Base-by-base conservation (phyloP, 2,113 vertebrate genomes). In the Chaetura pelagica region DNA sequence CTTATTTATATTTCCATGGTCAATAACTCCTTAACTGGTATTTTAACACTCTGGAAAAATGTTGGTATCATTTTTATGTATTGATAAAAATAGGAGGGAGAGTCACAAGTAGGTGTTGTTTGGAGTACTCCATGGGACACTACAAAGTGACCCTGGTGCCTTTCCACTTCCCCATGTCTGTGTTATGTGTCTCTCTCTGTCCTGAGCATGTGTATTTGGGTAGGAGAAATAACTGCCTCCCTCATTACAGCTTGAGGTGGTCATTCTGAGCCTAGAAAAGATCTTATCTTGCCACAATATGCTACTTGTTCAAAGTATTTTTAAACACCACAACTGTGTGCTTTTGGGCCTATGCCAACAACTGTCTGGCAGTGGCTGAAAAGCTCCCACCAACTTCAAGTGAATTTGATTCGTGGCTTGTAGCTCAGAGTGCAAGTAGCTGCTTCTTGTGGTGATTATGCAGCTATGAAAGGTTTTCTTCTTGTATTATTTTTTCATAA, bases 101-200 rank as follows among this genome's bases (percentile, higher is more conserved):
- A 48, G 32, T 32, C 38, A 29, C 6, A 40, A 18, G 15, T 59
- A 26, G 49, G 15, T 48, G 10, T 40, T 80, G 49, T 27, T 9
- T 32, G 24, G 17, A 38, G 8, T 24, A 51, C 32, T 78, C 42
- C 29, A 3, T 26, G 11, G 46, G 30, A 59, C 12, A 8, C 17
- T 51, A 5, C 2, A 24, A 67, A 68, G 3, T 40, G 10, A 61
- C 8, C 11, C 9, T 40, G 35, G 74, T 27, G 18, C 9, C 52
- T 20, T 11, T 29, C 32, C 15, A 24, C 22, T 84, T 77, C 34
- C 6, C 7, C 8, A 2, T 40, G 20, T 75, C 32, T 64, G 22
- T 32, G 24, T 1, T 66, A 5, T 5, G 0, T 48, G 3, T 35
- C 1, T 40, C 6, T 34, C 8, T 55, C 42, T 75, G 49, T 34